Evolutionary conservation across 2,797 vertebrate genomes (phyloP).

Genomic region (Malacoctenus gilli): DNA sequence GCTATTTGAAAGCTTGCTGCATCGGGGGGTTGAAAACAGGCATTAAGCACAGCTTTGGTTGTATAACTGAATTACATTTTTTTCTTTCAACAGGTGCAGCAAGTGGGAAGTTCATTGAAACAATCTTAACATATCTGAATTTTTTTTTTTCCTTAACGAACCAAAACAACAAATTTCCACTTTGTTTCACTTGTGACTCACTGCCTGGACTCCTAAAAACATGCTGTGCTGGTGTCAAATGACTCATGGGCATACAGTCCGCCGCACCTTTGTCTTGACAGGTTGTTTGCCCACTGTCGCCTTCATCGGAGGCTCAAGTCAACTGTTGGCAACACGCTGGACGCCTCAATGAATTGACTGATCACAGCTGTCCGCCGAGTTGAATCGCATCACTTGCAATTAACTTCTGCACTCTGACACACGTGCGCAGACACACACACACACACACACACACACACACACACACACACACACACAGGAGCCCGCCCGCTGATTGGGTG

Average conservation of each 20-base stretch:
- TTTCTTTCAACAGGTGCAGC: slow-evolving; percentile 36
- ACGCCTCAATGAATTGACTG: slow-evolving; percentile 39
- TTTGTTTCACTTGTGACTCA: slow-evolving; percentile 52
- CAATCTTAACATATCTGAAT: slow-evolving; percentile 51
- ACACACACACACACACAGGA: slow-evolving; percentile 17
- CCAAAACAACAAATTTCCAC: too few relatives aligned
- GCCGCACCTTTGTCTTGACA: slow-evolving; percentile 39
- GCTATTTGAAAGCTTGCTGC: slow-evolving; percentile 13
- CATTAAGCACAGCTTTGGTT: slow-evolving; percentile 29
- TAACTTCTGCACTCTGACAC: slow-evolving; percentile 34
- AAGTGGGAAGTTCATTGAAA: slow-evolving; percentile 63
- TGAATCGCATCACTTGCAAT: slow-evolving; percentile 34
- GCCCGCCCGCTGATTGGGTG: slow-evolving; percentile 13
- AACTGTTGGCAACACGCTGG: slow-evolving; percentile 39
- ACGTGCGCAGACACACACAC: slow-evolving; percentile 14
- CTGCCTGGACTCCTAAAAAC: slow-evolving; percentile 32
- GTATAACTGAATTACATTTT: too few relatives aligned
- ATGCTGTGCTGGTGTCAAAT: slow-evolving; percentile 57
- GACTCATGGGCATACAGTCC: slow-evolving; percentile 43
- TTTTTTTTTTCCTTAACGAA: too few relatives aligned
- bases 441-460: slow-evolving; percentile 23
- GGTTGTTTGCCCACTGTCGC: slow-evolving; percentile 31
- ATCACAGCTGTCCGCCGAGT: slow-evolving; percentile 29
- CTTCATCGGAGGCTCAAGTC: slow-evolving; percentile 34
- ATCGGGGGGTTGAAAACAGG: too few relatives aligned